These are phyloP conservation scores for Nemoura dubitans DNA, from an alignment of 2,888 invertebrate species.

Conservation along the genomic window DNA sequence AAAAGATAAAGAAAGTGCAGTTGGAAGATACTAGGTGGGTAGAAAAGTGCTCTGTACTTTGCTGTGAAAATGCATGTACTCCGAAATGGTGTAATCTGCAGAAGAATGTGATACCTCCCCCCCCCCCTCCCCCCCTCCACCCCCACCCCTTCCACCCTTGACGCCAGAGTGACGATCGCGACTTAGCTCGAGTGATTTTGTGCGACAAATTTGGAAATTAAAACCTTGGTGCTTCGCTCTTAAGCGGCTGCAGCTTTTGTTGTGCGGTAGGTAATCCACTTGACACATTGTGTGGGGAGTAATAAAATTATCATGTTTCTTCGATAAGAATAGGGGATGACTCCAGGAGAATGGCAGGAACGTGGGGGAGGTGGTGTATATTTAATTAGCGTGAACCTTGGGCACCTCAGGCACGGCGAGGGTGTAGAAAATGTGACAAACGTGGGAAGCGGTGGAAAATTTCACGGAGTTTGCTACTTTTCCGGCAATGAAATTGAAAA, in stretches of 20 bases:
- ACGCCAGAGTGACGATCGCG: not conserved
- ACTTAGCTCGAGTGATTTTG: not conserved
- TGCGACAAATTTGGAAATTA: not conserved
- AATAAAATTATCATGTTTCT: not conserved
- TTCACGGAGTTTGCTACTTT: not conserved
- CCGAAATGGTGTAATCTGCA: not conserved
- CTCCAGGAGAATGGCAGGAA: not conserved
- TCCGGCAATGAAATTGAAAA: not conserved
- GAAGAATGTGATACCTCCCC: not conserved
- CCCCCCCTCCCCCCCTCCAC: not conserved
- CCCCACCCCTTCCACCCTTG: not conserved
- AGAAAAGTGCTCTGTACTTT: not conserved
- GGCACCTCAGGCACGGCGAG: too few relatives aligned
- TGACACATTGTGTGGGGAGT: not conserved
- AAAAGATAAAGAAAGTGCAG: not conserved
- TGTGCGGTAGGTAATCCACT: not conserved
- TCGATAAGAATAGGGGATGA: not conserved
- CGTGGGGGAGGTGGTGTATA: not conserved
- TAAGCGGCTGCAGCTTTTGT: not conserved
- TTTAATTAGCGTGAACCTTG: not conserved
- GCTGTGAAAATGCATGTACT: not conserved
- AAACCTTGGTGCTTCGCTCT: not conserved
- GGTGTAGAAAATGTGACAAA: not conserved
- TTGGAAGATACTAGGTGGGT: not conserved
- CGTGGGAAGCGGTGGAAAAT: not conserved